phyloP scores from a whole-genome alignment of 2,888 invertebrate species.

The Volucella inanis region DNA sequence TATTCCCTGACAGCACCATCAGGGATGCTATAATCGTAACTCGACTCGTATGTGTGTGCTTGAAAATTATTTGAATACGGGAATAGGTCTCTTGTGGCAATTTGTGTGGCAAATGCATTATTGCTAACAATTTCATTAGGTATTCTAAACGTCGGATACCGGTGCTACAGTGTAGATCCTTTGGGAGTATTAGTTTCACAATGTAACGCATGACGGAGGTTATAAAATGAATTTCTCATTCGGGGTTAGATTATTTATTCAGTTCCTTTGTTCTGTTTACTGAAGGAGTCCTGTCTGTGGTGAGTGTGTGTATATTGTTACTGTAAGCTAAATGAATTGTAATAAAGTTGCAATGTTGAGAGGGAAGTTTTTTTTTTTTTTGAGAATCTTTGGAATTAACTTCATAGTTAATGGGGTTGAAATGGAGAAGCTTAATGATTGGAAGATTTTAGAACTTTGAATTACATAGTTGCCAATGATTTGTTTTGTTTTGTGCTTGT shows the following conservation, averaged over 20 bases:
- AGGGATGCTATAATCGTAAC: constrained; percentile 38
- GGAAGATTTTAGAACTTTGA: no score
- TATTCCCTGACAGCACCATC: constrained; percentile 52
- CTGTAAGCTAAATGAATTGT: constrained; percentile 13
- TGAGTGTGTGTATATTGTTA: background rate
- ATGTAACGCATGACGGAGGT: constrained; percentile 19
- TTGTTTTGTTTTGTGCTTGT: no score
- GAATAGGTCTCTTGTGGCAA: constrained; percentile 65
- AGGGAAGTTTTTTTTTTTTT: background rate
- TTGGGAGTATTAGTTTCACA: constrained; percentile 41
- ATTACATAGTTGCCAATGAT: no score
- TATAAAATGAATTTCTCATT: constrained; percentile 43
- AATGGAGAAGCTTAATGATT: no score
- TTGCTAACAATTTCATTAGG: constrained; percentile 72
- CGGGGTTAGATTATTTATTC: constrained; percentile 37
- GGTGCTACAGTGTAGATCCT: constrained; percentile 35
- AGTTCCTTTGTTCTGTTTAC: background rate
- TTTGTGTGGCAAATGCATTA: constrained; percentile 66
- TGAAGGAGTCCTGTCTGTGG: background rate
- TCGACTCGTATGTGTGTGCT: constrained; percentile 28
- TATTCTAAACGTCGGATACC: constrained; percentile 40
- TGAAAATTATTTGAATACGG: constrained; percentile 67
- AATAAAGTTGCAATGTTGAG: constrained; percentile 7
- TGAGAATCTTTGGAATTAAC: background rate
- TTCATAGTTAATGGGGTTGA: background rate